phyloP scores from a whole-genome alignment of 2,113 vertebrate species.

The Hippoglossus stenolepis region DNA sequence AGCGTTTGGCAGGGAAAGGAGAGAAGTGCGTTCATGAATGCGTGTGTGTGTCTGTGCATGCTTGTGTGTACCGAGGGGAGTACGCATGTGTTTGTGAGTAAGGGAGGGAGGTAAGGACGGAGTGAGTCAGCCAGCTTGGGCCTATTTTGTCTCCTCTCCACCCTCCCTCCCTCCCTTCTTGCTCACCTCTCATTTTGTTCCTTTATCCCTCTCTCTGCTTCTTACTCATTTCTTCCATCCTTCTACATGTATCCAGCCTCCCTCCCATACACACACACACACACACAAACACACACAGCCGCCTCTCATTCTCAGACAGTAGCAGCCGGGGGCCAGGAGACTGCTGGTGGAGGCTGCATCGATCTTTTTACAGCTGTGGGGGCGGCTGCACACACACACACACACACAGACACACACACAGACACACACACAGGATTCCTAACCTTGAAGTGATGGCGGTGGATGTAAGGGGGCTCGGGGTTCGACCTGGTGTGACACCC shows the following conservation, averaged over 20 bases:
- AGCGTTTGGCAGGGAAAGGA: constrained; percentile 67
- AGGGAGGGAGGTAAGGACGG: constrained; percentile 44
- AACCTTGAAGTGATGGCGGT: constrained; percentile 58
- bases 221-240: constrained; percentile 59
- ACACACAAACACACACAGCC: constrained; percentile 15
- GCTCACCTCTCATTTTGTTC: constrained; percentile 67
- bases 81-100: constrained; percentile 53
- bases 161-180: constrained; percentile 32
- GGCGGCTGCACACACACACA: constrained; percentile 60
- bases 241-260: constrained; percentile 19
- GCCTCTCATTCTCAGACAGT: constrained; percentile 76
- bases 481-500: constrained; percentile 51
- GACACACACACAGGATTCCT: constrained; percentile 44
- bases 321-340: constrained; percentile 74
- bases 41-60: constrained; percentile 45
- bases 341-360: constrained; percentile 76
- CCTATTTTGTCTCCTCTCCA: constrained; percentile 53
- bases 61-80: constrained; percentile 50
- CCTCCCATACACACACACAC: constrained; percentile 23
- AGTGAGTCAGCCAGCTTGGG: constrained; percentile 74
- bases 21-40: constrained; percentile 59
- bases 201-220: constrained; percentile 56
- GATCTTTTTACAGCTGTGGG: constrained; percentile 78
- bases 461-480: constrained; percentile 49
- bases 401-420: constrained; percentile 12